Conservation (phyloP, 2,888 invertebrate genomes). For the Xestia sexstrigata region DNA sequence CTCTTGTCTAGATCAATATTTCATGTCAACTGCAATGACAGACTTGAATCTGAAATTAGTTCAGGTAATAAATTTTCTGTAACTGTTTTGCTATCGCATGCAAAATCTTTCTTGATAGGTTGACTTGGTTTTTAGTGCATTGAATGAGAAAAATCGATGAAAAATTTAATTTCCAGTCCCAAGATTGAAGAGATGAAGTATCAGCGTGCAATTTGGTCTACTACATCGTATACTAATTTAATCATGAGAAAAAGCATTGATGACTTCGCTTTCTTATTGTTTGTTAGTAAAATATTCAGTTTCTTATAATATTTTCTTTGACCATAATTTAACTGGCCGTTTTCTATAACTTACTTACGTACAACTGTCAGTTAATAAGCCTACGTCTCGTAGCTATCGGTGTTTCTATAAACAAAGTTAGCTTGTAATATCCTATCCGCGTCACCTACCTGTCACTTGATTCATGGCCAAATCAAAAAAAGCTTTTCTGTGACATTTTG, state of each 20-base stretch:
- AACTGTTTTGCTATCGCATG: constrained; percentile 50
- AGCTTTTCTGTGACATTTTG: no score
- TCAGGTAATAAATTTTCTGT: constrained; percentile 40
- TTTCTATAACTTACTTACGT: no score
- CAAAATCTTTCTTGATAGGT: constrained; percentile 37
- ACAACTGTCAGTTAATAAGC: no score
- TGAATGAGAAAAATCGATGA: neutral
- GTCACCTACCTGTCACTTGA: no score
- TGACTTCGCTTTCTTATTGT: neutral
- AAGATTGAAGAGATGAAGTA: neutral
- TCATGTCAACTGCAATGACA: constrained; percentile 56
- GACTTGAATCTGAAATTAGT: constrained; percentile 57
- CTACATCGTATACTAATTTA: neutral
- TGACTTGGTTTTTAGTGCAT: constrained; percentile 14
- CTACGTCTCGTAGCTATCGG: no score
- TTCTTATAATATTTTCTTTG: no score
- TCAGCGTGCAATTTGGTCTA: neutral
- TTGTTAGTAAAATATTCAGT: no score
- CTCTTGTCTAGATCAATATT: constrained; percentile 59
- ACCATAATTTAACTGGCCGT: no score
- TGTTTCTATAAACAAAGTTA: no score
- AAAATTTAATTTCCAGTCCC: neutral
- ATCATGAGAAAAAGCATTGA: neutral
- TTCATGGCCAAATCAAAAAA: no score
- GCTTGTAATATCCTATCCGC: no score